phyloP scores from a whole-genome alignment of 2,888 invertebrate species.

The Latrodectus elegans region DNA sequence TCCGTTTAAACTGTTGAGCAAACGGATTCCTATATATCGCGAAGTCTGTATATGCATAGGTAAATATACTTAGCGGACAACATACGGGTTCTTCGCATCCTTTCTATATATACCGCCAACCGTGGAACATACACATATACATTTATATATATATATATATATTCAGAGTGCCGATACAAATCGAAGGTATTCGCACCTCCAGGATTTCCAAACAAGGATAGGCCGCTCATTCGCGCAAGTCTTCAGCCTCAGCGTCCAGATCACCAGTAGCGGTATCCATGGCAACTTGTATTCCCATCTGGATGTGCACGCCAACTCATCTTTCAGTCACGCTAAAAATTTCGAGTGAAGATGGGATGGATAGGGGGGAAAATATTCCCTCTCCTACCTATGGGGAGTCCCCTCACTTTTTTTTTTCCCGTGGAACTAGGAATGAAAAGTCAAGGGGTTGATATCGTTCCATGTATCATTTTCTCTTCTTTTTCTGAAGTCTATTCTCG shows the following conservation, averaged over 20 bases:
- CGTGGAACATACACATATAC: too few relatives aligned
- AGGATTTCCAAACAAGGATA: background rate
- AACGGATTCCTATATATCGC: too few relatives aligned
- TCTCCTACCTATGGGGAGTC: background rate
- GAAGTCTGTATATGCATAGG: too few relatives aligned
- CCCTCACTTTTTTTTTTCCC: background rate
- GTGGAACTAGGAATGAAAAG: too few relatives aligned
- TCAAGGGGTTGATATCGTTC: too few relatives aligned
- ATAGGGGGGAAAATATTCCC: background rate
- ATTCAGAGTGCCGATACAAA: background rate
- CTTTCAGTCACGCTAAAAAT: conserved; percentile 25
- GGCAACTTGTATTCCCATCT: conserved; percentile 22
- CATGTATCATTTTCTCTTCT: too few relatives aligned
- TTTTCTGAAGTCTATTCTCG: too few relatives aligned
- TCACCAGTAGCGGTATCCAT: background rate
- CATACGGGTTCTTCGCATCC: too few relatives aligned
- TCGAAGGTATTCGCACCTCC: background rate
- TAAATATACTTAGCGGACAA: too few relatives aligned
- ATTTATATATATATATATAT: background rate
- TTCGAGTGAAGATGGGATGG: background rate
- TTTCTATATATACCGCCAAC: too few relatives aligned
- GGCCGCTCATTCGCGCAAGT: background rate
- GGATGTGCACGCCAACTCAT: conserved; percentile 24
- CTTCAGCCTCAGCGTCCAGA: background rate
- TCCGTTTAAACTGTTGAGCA: too few relatives aligned